Conservation (phyloP, 1,140 invertebrate species). For the Lordiphosa stackelbergi region DNA sequence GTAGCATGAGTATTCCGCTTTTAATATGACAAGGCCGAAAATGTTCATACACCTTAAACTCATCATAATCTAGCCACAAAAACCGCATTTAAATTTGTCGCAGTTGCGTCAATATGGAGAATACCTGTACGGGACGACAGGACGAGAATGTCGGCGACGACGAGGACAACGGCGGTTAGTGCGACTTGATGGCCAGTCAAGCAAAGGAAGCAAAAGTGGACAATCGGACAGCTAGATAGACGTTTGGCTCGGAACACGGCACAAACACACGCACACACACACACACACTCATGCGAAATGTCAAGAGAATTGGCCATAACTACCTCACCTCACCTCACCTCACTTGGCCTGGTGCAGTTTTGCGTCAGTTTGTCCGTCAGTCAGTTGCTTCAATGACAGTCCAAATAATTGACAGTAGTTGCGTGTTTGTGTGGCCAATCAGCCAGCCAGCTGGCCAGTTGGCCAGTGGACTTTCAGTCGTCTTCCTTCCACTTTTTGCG, state of each 20-base stretch:
- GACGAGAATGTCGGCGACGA: slow-evolving; percentile 23
- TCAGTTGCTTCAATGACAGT: slow-evolving; percentile 72
- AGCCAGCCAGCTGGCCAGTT: slow-evolving; percentile 45
- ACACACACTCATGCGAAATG: slow-evolving; percentile 43
- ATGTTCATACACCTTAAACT: slow-evolving; percentile 20
- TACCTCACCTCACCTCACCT: slow-evolving; percentile 1
- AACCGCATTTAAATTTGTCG: slow-evolving; percentile 75
- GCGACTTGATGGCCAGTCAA: slow-evolving; percentile 64
- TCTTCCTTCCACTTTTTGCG: slow-evolving; percentile 19
- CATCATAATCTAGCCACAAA: slow-evolving; percentile 33
- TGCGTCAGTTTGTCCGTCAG: slow-evolving; percentile 33
- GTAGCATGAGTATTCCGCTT: not conserved
- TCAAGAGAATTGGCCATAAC: slow-evolving; percentile 65
- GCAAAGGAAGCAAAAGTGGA: slow-evolving; percentile 42
- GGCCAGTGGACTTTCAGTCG: slow-evolving; percentile 31
- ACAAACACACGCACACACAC: slow-evolving; percentile 16
- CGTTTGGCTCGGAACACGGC: slow-evolving; percentile 22
- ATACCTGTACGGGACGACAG: slow-evolving; percentile 52
- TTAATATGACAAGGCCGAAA: slow-evolving; percentile 37
- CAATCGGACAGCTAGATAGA: slow-evolving; percentile 24
- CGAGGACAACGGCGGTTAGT: slow-evolving; percentile 49
- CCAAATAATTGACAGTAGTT: slow-evolving; percentile 76
- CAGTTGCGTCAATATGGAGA: slow-evolving; percentile 63
- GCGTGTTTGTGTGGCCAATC: slow-evolving; percentile 74
- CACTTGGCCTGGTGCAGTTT: slow-evolving; percentile 3